phyloP scores from a whole-genome alignment of 2,888 invertebrate genomes.

The Lycia hirtaria region DNA sequence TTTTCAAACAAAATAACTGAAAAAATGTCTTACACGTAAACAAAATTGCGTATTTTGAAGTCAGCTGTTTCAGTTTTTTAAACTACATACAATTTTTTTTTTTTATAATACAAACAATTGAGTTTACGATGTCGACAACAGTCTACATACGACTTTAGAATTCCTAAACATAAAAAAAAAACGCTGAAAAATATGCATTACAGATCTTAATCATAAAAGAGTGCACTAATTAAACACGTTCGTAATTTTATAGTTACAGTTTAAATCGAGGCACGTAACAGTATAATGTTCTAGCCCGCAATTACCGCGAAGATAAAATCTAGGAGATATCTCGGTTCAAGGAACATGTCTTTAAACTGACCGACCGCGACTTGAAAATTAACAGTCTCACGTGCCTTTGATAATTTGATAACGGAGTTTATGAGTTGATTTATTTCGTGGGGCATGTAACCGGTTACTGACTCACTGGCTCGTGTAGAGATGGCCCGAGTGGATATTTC shows the following conservation, averaged over 20 bases:
- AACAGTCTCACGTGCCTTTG: conserved; percentile 80
- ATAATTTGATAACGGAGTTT: conserved; percentile 82
- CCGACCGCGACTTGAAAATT: conserved; percentile 72
- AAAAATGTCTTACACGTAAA: no score
- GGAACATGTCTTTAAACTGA: conserved; percentile 80
- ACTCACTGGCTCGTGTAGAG: conserved; percentile 51
- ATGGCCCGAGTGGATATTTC: neutral
- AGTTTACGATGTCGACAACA: no score
- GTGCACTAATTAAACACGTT: conserved; percentile 37
- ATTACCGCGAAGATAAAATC: conserved; percentile 76
- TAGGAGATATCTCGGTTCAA: conserved; percentile 65
- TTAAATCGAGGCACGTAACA: conserved; percentile 56
- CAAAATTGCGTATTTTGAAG: no score
- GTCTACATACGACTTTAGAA: no score
- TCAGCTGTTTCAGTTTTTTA: no score
- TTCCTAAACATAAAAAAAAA: no score
- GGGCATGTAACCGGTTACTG: conserved; percentile 60
- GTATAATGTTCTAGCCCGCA: conserved; percentile 76
- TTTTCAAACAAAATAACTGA: no score
- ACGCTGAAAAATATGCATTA: conserved; percentile 19
- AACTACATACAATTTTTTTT: no score
- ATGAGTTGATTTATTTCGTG: conserved; percentile 76
- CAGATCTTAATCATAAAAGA: conserved; percentile 30
- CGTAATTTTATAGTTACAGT: conserved; percentile 52
- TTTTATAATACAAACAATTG: no score